A percentile compares a stretch with the other conserved stretches of the same genome.
Evolutionary conservation across 1,140 invertebrate genomes (phyloP).

Genomic region (Dryas iulia): DNA sequence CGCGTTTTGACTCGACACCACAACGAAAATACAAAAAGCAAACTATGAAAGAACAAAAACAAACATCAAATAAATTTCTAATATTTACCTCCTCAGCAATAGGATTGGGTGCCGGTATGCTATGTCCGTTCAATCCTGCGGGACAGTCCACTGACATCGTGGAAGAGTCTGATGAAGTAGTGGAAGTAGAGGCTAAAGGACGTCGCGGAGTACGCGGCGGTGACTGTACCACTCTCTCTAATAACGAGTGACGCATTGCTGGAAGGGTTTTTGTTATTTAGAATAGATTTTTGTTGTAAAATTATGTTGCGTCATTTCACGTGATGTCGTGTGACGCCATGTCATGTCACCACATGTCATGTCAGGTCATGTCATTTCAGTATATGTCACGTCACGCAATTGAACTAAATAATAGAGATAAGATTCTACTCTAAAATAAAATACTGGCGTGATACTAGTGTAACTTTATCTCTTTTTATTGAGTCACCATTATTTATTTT

Average conservation of each 20-base stretch:
- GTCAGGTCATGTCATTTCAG: neutral
- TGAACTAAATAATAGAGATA: too few relatives aligned
- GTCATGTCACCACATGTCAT: too few relatives aligned
- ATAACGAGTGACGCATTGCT: slow-evolving; percentile 73
- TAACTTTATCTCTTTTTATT: too few relatives aligned
- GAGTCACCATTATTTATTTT: too few relatives aligned
- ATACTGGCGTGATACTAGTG: too few relatives aligned
- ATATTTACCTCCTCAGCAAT: slow-evolving; percentile 14
- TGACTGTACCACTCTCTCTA: slow-evolving; percentile 67
- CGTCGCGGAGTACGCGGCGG: slow-evolving; percentile 72
- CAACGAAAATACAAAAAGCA: neutral
- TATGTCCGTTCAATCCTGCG: slow-evolving; percentile 49
- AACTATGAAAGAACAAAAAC: too few relatives aligned
- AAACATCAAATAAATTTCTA: too few relatives aligned
- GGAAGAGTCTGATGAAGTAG: slow-evolving; percentile 76
- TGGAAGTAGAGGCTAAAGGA: slow-evolving; percentile 74
- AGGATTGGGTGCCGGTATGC: slow-evolving; percentile 44
- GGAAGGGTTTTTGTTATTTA: slow-evolving; percentile 17
- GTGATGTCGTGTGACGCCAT: neutral
- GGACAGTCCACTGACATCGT: slow-evolving; percentile 78
- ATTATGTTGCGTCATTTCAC: too few relatives aligned
- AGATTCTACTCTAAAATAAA: too few relatives aligned
- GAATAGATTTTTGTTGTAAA: too few relatives aligned
- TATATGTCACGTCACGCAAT: neutral
- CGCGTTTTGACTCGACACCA: too few relatives aligned